These are phyloP conservation scores for Drosophila jambulina DNA, from an alignment of 1,140 invertebrate genomes.

Conservation along the genomic window DNA sequence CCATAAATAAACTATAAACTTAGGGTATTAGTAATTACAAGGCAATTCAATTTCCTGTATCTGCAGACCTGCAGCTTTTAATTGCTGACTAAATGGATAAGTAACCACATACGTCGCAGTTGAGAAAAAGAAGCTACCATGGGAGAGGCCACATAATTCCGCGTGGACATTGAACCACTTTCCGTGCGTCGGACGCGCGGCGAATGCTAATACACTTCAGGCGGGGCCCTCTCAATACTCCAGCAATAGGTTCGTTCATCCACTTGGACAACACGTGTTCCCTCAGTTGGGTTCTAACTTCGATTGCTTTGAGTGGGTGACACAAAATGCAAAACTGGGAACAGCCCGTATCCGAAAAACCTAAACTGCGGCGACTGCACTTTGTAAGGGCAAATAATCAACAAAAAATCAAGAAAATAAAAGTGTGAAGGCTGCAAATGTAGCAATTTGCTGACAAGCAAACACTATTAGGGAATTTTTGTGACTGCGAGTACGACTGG, in stretches of 20 bases:
- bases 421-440: constrained; percentile 21
- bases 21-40: too few relatives aligned
- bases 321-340: constrained; percentile 18
- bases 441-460: constrained; percentile 36
- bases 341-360: constrained; percentile 11
- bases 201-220: constrained; percentile 29
- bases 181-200: constrained; percentile 5
- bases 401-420: constrained; percentile 18
- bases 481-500: constrained; percentile 7
- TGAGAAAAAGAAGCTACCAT: not conserved
- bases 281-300: not conserved
- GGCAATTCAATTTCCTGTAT: not conserved
- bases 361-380: constrained; percentile 21
- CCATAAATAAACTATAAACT: not conserved
- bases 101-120: not conserved
- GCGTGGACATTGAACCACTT: constrained; percentile 42
- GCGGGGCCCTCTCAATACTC: constrained; percentile 29
- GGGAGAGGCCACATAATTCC: not conserved
- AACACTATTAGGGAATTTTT: constrained; percentile 58
- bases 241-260: not conserved
- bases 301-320: constrained; percentile 7
- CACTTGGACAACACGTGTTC: constrained; percentile 30
- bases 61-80: too few relatives aligned
- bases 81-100: not conserved
- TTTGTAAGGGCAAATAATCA: constrained; percentile 20